Evolutionary conservation across 2,888 invertebrate genomes (phyloP).

Genomic region (Acleris cristana): DNA sequence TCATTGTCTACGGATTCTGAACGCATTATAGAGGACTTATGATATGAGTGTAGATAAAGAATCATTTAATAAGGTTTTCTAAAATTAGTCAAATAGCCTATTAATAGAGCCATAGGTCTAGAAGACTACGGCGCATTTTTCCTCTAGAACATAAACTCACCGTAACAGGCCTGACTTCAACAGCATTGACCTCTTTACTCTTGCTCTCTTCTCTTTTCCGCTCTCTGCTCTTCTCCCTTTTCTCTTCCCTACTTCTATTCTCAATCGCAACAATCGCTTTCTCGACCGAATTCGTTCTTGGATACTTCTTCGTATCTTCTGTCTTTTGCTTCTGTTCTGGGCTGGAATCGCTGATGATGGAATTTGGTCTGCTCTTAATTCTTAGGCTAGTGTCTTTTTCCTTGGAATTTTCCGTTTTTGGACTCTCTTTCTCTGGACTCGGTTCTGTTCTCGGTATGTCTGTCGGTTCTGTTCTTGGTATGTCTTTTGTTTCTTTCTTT

Average conservation of each 20-base stretch:
- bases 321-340: constrained; percentile 42
- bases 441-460: constrained; percentile 35
- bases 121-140: too few relatives aligned
- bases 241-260: constrained; percentile 36
- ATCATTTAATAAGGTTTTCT: too few relatives aligned
- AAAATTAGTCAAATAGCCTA: too few relatives aligned
- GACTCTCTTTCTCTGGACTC: constrained; percentile 39
- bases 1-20: too few relatives aligned
- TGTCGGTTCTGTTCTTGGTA: constrained; percentile 36
- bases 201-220: constrained; percentile 47
- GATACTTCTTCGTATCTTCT: constrained; percentile 55
- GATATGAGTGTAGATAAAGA: too few relatives aligned
- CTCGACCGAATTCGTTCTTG: constrained; percentile 64
- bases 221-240: constrained; percentile 50
- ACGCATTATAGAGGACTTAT: too few relatives aligned
- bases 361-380: constrained; percentile 41
- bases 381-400: constrained; percentile 35
- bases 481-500: constrained; percentile 45
- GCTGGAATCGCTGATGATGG: constrained; percentile 38
- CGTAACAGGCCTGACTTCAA: constrained; percentile 69
- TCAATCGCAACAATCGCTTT: constrained; percentile 43
- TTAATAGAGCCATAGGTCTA: too few relatives aligned
- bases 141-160: constrained; percentile 47
- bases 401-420: constrained; percentile 28
- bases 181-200: constrained; percentile 50